Conservation (phyloP, 2,113 vertebrate species). For the Callospermophilus lateralis region DNA sequence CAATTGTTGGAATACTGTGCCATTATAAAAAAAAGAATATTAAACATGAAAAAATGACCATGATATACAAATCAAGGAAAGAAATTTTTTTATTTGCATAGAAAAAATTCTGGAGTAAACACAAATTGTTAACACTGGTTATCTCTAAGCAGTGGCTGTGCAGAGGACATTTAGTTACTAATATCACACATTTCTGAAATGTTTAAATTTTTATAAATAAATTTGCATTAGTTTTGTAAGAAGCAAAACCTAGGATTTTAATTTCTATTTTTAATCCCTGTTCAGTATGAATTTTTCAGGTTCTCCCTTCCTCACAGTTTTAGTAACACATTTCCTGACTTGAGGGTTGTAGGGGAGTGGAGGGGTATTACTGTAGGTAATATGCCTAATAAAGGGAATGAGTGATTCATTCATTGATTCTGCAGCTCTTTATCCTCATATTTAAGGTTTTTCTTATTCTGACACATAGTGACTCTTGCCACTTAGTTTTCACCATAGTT, state of each 20-base stretch:
- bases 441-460: constrained; percentile 51
- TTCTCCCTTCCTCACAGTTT: constrained; percentile 5
- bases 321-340: not conserved
- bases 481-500: constrained; percentile 38
- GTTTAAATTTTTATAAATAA: constrained; percentile 37
- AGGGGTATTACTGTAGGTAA: not conserved
- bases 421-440: not conserved
- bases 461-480: constrained; percentile 13
- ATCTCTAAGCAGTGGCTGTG: not conserved
- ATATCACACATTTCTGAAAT: not conserved
- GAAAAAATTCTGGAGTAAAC: not conserved
- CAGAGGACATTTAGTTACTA: not conserved
- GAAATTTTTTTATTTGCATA: constrained; percentile 51
- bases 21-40: not conserved
- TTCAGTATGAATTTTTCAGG: not conserved
- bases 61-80: not conserved
- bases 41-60: not conserved
- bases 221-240: constrained; percentile 5
- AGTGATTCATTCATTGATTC: not conserved
- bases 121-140: constrained; percentile 44
- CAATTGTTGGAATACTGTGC: not conserved
- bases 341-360: not conserved
- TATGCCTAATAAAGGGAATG: not conserved
- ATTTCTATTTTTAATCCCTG: constrained; percentile 34
- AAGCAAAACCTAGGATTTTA: not conserved